Conservation (phyloP, 2,113 vertebrate genomes). For the Neogobius melanostomus region DNA sequence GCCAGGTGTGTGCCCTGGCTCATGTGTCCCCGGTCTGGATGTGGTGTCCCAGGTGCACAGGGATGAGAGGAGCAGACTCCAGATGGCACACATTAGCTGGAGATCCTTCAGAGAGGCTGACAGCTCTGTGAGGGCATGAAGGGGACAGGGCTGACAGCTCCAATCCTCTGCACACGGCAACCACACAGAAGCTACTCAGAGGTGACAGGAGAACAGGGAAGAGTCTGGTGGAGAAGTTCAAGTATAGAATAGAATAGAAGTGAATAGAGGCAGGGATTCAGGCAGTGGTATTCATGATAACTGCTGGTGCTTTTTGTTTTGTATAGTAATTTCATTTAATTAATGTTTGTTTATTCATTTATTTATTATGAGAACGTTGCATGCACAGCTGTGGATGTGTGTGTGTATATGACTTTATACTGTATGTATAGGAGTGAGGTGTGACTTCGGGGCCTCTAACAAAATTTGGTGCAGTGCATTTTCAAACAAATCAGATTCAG, state of each 20-base stretch:
- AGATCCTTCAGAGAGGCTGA: slow-evolving; percentile 43
- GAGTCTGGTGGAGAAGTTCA: not conserved
- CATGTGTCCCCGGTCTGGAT: not conserved
- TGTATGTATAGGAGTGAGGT: too few relatives aligned
- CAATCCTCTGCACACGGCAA: slow-evolving; percentile 15
- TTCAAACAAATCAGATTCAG: too few relatives aligned
- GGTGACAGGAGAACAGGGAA: not conserved
- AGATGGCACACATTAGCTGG: slow-evolving; percentile 60
- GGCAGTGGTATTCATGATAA: not conserved
- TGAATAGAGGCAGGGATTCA: not conserved
- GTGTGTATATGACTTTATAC: too few relatives aligned
- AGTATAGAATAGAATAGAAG: not conserved
- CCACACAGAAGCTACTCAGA: not conserved
- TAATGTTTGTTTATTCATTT: not conserved
- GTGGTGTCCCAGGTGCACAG: not conserved
- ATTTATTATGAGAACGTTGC: not conserved
- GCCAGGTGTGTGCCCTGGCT: slow-evolving; percentile 32
- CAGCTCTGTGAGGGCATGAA: slow-evolving; percentile 27
- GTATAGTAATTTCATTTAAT: not conserved
- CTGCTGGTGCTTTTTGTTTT: not conserved
- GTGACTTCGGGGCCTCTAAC: too few relatives aligned
- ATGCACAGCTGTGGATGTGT: not conserved
- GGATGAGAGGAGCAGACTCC: slow-evolving; percentile 54
- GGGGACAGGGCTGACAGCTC: slow-evolving; percentile 37
- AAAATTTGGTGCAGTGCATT: too few relatives aligned